phyloP scores from a whole-genome alignment of 2,797 vertebrate genomes.

The Gymnodraco acuticeps region DNA sequence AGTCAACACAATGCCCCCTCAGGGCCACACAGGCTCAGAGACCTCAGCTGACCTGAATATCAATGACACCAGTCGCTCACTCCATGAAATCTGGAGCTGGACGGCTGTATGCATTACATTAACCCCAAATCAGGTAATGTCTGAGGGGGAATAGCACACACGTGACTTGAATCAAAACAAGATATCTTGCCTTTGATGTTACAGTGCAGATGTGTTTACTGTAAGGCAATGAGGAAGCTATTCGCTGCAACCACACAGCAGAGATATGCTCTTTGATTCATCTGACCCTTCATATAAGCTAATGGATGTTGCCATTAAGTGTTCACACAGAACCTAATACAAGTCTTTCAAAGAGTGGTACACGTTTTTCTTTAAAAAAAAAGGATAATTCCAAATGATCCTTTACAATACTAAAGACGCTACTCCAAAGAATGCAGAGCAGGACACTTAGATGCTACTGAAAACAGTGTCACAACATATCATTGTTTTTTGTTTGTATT shows the following conservation, averaged over 20 bases:
- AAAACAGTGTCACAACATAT: slow-evolving; percentile 4
- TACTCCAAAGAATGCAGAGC: background rate
- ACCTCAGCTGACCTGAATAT: slow-evolving; percentile 75
- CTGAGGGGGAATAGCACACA: background rate
- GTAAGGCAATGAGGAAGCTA: background rate
- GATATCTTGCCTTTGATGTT: slow-evolving; percentile 1
- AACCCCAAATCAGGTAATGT: slow-evolving; percentile 27
- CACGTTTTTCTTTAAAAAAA: background rate
- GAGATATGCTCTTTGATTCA: background rate
- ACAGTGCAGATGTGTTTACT: background rate
- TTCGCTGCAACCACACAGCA: background rate
- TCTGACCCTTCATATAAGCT: background rate
- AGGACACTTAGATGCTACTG: background rate
- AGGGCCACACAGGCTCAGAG: slow-evolving; percentile 54
- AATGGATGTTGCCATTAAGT: background rate
- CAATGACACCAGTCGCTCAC: slow-evolving; percentile 62
- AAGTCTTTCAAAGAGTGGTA: background rate
- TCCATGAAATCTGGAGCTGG: slow-evolving; percentile 28
- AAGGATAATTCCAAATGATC: background rate
- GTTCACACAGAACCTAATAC: background rate
- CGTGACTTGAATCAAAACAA: slow-evolving; percentile 17
- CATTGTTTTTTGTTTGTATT: slow-evolving; percentile 10
- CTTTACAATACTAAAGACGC: background rate
- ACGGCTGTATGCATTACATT: slow-evolving; percentile 24
- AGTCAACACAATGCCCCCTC: slow-evolving; percentile 68